phyloP scores from a whole-genome alignment of 2,888 invertebrate species.

The Pyrocoelia pectoralis region DNA sequence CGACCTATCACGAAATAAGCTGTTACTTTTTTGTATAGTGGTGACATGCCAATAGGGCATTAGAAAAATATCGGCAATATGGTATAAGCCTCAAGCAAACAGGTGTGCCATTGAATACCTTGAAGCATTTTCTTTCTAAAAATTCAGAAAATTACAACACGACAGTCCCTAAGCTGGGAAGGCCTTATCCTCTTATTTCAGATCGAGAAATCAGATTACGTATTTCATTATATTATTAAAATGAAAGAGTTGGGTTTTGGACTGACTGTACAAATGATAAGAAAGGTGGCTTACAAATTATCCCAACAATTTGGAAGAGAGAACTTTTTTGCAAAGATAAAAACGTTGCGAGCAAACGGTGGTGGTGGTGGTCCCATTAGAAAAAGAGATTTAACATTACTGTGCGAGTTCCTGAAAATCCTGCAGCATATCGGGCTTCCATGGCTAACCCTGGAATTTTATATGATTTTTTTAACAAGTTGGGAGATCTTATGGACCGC shows the following conservation, averaged over 20 bases:
- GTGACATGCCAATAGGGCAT: slow-evolving; percentile 11
- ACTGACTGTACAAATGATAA: slow-evolving; percentile 4
- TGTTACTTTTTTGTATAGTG: slow-evolving; percentile 5
- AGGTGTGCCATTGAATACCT: slow-evolving; percentile 7
- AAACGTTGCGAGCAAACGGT: slow-evolving; percentile 10
- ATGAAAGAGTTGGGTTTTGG: slow-evolving; percentile 16
- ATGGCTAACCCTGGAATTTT: slow-evolving; percentile 10
- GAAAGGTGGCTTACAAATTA: slow-evolving; percentile 6
- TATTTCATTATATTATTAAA: slow-evolving; percentile 12
- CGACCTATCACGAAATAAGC: slow-evolving; percentile 11
- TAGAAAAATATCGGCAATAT: slow-evolving; percentile 14
- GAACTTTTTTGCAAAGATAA: slow-evolving; percentile 7
- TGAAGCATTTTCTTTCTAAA: slow-evolving; percentile 9
- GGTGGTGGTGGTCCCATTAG: slow-evolving; percentile 8
- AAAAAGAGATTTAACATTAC: slow-evolving; percentile 7
- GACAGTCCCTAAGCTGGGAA: slow-evolving; percentile 4
- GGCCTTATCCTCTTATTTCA: slow-evolving; percentile 3
- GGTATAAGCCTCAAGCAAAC: slow-evolving; percentile 3
- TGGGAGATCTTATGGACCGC: not conserved
- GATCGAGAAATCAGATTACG: slow-evolving; percentile 1
- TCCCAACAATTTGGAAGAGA: not conserved
- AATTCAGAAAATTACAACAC: slow-evolving; percentile 12
- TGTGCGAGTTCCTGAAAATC: slow-evolving; percentile 12
- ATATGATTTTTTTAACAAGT: slow-evolving; percentile 4
- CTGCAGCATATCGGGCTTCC: slow-evolving; percentile 13